Evolutionary conservation across 2,797 vertebrate species (phyloP), one percentile per base, ranked within the genome.

Genomic region (Coranthus polyacanthus): DNA sequence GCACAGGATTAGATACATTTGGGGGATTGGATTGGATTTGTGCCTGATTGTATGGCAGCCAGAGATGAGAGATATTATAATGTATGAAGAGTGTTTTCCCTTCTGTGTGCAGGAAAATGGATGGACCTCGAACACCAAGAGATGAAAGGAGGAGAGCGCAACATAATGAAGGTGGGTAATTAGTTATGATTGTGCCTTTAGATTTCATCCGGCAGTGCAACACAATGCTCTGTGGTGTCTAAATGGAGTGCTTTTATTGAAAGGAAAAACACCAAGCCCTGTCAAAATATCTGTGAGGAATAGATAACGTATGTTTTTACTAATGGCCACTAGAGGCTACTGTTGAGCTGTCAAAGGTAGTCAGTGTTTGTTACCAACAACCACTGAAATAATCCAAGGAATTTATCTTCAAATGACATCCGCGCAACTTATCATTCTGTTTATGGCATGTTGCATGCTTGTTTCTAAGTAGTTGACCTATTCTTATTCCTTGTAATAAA

Each of bases 71-170:
- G 65, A 82, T 86, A 72, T 32, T 64, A 15, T 47, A 12, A 39
- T 17, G 57, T 54, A 17, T 88, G 61, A 83, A 85, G 84, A 82
- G 68, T 66, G 49, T 83, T 75, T 83, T 79, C 62, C 64, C 61
- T 47, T 85, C 67, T 52, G 69, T 85, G 63, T 50, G 69, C 18
- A 98, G 96, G 90, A 97, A 96, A 92, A 95, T 96, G 65, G 96
- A 97, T 0, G 95, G 96, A 68, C 94, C 94, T 4, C 92, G 95
- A 78, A 95, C 94, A 6, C 96, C 96, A 1, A 91, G 96, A 75
- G 96, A 98, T 55, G 95, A 98, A 83, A 94, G 95, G 58, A 94
- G 96, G 60, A 93, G 96, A 92, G 96, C 96, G 6, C 96, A 98
- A 78, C 96, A 98, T 92, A 98, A 98, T 49, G 96, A 98, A 96